Conservation (phyloP, 2,113 vertebrate genomes). For the Arenaria interpres region DNA sequence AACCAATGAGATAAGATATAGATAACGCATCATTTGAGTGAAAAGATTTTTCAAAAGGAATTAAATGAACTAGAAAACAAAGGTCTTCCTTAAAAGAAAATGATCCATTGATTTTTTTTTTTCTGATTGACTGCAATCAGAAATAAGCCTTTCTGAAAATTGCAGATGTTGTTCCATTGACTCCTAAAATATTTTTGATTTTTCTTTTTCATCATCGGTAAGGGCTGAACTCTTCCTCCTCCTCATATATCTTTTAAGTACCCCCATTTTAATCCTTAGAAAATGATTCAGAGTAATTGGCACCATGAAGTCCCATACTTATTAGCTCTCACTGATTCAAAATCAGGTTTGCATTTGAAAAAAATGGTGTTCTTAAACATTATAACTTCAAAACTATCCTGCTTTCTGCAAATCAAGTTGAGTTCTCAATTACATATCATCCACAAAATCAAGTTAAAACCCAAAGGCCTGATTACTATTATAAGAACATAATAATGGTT, state of each 20-base stretch:
- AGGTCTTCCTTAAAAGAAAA: not conserved
- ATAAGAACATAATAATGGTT: not conserved
- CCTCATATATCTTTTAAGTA: not conserved
- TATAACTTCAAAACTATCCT: not conserved
- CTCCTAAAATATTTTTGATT: not conserved
- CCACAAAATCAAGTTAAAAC: not conserved
- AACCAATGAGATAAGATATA: not conserved
- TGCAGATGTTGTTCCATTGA: not conserved
- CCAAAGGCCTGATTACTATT: not conserved
- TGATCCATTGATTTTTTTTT: not conserved
- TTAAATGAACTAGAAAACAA: not conserved
- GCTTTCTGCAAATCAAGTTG: not conserved
- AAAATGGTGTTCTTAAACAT: not conserved
- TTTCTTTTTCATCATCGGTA: not conserved
- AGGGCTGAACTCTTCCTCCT: not conserved
- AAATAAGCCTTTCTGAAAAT: not conserved
- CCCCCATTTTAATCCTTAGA: not conserved
- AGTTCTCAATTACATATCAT: not conserved
- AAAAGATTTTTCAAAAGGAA: not conserved
- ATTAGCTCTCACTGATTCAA: not conserved
- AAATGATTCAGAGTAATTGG: not conserved
- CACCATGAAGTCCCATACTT: not conserved
- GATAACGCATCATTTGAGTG: not conserved
- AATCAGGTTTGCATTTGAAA: constrained; percentile 14
- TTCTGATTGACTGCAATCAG: not conserved